These are phyloP conservation scores for Macaca fascicularis DNA, from an alignment of 2,113 vertebrate genomes.

Conservation along the genomic window T2T-MFA8v1.1 NC_088379.1:191917001-191917500, in stretches of 20 bases:
- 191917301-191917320: background rate
- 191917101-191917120: background rate
- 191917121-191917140: background rate
- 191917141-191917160: background rate
- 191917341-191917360: background rate
- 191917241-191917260: background rate
- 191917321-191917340: background rate
- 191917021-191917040: background rate
- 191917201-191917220: background rate
- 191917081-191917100: background rate
- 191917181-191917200: background rate
- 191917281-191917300: background rate
- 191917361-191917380: background rate
- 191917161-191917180: background rate
- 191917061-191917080: background rate
- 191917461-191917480: background rate
- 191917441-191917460: accelerated
- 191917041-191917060: background rate
- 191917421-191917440: background rate
- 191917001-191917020: background rate
- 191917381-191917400: background rate
- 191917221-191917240: background rate
- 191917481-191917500: background rate
- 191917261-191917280: background rate
- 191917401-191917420: background rate